Percentiles rank a stretch among this genome's conserved stretches.
phyloP scores from a whole-genome alignment of 2,888 invertebrate species.

The Apotomis betuletana region DNA sequence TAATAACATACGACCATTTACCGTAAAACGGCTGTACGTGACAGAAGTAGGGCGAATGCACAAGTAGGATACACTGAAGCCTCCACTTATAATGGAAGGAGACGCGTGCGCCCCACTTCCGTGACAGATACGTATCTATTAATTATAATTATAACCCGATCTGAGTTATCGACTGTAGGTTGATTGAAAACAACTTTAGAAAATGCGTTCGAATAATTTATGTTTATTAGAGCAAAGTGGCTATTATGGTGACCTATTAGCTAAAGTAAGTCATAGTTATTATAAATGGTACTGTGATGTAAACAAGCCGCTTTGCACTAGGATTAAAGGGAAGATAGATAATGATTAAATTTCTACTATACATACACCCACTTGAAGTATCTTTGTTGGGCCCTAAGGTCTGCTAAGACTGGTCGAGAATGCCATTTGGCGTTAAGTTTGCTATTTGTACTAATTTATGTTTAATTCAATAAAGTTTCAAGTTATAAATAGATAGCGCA shows the following conservation, averaged over 20 bases:
- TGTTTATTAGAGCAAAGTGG: constrained; percentile 30
- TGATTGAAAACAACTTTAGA: constrained; percentile 42
- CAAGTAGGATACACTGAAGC: constrained; percentile 50
- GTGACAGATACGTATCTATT: constrained; percentile 59
- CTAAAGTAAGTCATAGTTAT: background rate
- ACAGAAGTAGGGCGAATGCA: constrained; percentile 45
- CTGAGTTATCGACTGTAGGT: constrained; percentile 43
- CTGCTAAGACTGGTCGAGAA: no score
- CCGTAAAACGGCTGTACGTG: background rate
- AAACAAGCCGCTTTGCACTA: no score
- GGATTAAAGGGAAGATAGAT: no score
- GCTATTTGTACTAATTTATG: no score
- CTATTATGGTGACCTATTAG: constrained; percentile 32
- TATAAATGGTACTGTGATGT: no score
- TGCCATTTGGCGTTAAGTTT: no score
- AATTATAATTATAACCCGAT: constrained; percentile 62
- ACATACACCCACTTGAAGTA: no score
- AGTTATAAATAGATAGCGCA: no score
- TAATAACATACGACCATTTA: no score
- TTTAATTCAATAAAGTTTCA: no score
- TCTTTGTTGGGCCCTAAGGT: no score
- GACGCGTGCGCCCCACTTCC: constrained; percentile 62
- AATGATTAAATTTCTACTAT: no score
- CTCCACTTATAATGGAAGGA: constrained; percentile 52
- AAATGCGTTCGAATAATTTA: constrained; percentile 35